These are phyloP conservation scores for Diacarnus erythraeanus DNA, from an alignment of 37 sponge, comb jelly and placozoan species.

Conservation along the genomic window DNA sequence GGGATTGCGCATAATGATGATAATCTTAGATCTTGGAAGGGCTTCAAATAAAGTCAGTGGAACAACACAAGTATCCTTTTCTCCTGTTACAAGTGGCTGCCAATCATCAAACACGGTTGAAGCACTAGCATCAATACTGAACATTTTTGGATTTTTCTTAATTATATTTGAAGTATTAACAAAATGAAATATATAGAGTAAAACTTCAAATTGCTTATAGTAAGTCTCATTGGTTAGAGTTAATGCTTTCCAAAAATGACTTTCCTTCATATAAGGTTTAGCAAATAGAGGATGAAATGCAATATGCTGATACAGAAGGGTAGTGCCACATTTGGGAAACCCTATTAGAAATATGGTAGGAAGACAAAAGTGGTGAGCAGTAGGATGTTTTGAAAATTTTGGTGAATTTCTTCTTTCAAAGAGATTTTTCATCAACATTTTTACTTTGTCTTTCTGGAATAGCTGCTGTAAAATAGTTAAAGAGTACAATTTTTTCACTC, in stretches of 20 bases:
- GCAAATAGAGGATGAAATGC: constrained; percentile 25
- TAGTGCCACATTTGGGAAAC: constrained; percentile 50
- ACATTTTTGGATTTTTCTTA: not conserved
- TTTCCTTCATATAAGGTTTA: constrained; percentile 24
- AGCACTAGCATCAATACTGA: constrained; percentile 43
- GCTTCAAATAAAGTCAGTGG: constrained; percentile 22
- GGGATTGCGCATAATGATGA: constrained; percentile 55
- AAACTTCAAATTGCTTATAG: constrained; percentile 1
- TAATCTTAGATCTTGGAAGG: constrained; percentile 44
- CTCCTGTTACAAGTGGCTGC: not conserved
- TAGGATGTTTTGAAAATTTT: not conserved
- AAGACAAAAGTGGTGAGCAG: constrained; percentile 2
- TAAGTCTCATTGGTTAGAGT: not conserved
- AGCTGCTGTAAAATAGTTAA: not conserved
- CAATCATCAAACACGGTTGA: constrained; percentile 22
- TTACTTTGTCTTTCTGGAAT: not conserved
- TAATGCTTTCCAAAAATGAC: constrained; percentile 34
- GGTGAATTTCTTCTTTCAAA: not conserved
- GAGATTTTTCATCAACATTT: not conserved
- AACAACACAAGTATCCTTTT: constrained; percentile 21
- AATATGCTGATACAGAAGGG: constrained; percentile 15
- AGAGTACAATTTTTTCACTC: not conserved
- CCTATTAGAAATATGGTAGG: constrained; percentile 32
- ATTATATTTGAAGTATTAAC: constrained; percentile 1
- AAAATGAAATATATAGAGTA: constrained; percentile 31